A percentile compares a stretch with the other conserved stretches of the same genome.
Conservation (phyloP, 2,888 invertebrate genomes). For the Leucophenga montana region DNA sequence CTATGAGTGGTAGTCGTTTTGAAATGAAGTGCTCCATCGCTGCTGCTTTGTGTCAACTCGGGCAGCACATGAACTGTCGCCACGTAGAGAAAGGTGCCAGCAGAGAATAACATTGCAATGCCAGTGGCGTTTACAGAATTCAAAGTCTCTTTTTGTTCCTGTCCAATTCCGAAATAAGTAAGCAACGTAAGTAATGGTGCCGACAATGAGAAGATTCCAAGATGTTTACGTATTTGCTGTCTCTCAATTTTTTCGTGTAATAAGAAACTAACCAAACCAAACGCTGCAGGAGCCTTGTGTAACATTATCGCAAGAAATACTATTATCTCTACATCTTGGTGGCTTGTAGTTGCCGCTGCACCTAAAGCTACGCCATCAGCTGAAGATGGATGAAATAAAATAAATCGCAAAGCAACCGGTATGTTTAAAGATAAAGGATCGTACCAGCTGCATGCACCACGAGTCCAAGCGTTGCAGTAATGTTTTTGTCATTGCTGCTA, state of each 20-base stretch:
- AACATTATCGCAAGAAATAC: slow-evolving; percentile 99
- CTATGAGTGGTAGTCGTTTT: slow-evolving; percentile 36
- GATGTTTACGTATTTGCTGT: slow-evolving; percentile 87
- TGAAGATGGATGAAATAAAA: slow-evolving; percentile 61
- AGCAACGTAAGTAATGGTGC: slow-evolving; percentile 92
- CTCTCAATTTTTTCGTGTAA: slow-evolving; percentile 95
- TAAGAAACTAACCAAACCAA: slow-evolving; percentile 97
- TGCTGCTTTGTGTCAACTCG: slow-evolving; percentile 83
- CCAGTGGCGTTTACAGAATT: slow-evolving; percentile 94
- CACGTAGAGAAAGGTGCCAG: slow-evolving; percentile 98
- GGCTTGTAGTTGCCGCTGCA: slow-evolving; percentile 97
- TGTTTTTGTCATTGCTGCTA: slow-evolving; percentile 79
- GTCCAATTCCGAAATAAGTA: slow-evolving; percentile 94
- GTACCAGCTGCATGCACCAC: slow-evolving; percentile 97
- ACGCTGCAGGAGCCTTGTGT: slow-evolving; percentile 99
- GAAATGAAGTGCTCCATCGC: slow-evolving; percentile 69
- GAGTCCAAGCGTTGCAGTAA: slow-evolving; percentile 96
- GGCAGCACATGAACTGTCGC: slow-evolving; percentile 99
- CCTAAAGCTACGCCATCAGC: slow-evolving; percentile 98
- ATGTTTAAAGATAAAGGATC: no score
- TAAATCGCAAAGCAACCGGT: not conserved
- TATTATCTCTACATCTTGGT: slow-evolving; percentile 96
- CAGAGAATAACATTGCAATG: slow-evolving; percentile 98
- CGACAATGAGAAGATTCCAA: slow-evolving; percentile 92
- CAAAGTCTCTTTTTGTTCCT: slow-evolving; percentile 92